A percentile compares a stretch with the other conserved stretches of the same genome.
These are phyloP conservation scores for Rattus rattus DNA, from an alignment of 2,113 vertebrate species.

Conservation along the genomic window DNA sequence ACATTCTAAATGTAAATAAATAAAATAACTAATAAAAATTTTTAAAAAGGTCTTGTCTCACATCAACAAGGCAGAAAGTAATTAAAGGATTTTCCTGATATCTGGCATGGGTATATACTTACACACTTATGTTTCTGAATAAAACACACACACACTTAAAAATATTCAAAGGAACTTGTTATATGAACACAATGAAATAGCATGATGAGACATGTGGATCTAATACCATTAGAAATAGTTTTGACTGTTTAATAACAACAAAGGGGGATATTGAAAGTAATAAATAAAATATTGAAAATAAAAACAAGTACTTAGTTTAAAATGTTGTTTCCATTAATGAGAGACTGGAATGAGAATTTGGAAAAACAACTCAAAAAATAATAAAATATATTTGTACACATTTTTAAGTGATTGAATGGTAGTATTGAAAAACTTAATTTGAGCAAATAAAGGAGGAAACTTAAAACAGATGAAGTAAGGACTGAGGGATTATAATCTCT, in stretches of 20 bases:
- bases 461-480: not conserved
- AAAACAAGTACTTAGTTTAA: not conserved
- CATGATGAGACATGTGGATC: not conserved
- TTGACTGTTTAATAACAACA: not conserved
- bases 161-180: not conserved
- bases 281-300: not conserved
- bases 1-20: no score
- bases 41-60: not conserved
- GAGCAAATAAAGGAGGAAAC: not conserved
- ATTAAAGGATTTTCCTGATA: not conserved
- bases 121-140: not conserved
- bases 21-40: no score
- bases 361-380: not conserved
- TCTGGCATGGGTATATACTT: not conserved
- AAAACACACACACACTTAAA: not conserved
- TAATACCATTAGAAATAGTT: not conserved
- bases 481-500: not conserved
- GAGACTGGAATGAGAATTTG: not conserved
- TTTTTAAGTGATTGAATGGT: not conserved
- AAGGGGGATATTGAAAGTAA: not conserved
- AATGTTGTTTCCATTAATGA: not conserved
- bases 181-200: not conserved
- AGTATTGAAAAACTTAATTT: not conserved
- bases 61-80: not conserved
- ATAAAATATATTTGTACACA: not conserved